Evolutionary conservation across 2,797 vertebrate species (phyloP), one percentile per base, ranked within the genome.

Genomic region (Furcifer pardalis): DNA sequence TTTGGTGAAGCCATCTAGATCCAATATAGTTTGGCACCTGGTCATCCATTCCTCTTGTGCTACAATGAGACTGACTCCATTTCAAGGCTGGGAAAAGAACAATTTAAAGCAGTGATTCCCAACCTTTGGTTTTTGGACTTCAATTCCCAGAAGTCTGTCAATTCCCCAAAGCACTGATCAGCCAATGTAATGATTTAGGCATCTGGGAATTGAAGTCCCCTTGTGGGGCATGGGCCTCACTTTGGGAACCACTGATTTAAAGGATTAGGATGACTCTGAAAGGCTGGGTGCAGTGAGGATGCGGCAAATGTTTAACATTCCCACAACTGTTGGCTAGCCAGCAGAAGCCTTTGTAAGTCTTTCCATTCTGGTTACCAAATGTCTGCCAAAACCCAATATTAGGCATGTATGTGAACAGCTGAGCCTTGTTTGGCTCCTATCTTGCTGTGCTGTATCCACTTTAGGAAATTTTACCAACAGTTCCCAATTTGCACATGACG

Each of bases 51-150:
- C 83, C 87, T 49, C 44, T 89, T 49, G 82, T 87, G 62, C 87
- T 80, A 90, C 89, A 93, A 91, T 82, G 83, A 85, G 87, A 65
- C 77, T 91, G 88, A 88, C 32, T 92, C 65, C 68, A 49, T 72
- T 82, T 84, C 42, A 79, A 79, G 35, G 35, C 13, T 0, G 10
- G 13, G 52, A n/a, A 12, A 30, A 40, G 49, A 9, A 4, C 3
- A 5, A 25, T 7, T 2, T 0, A 52, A 76, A 10, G 37, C n/a
- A n/a, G n/a, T n/a, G n/a, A n/a, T n/a, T n/a, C n/a, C n/a, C n/a
- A n/a, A n/a, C n/a, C n/a, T n/a, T n/a, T n/a, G n/a, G n/a, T n/a
- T n/a, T n/a, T n/a, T n/a, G n/a, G n/a, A n/a, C n/a, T n/a, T n/a
- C n/a, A n/a, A n/a, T n/a, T n/a, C n/a, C n/a, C n/a, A n/a, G n/a